phyloP scores from a whole-genome alignment of 2,113 vertebrate species.

The Sarotherodon lohbergeri region DNA sequence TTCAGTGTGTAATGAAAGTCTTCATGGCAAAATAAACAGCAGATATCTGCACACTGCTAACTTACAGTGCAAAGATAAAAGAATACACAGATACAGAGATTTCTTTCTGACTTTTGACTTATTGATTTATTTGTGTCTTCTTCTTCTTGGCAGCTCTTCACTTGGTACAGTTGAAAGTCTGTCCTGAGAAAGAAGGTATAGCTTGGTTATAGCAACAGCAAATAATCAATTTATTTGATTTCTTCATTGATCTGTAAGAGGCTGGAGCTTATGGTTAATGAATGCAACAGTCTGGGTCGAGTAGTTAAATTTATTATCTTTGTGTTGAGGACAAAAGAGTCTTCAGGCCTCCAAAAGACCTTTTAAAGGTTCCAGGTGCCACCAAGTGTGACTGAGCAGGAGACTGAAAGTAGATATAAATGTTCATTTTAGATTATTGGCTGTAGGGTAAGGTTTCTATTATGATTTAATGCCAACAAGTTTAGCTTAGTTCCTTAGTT shows the following conservation, averaged over 20 bases:
- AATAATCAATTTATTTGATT: rapidly evolving
- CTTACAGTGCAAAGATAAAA: too few relatives aligned
- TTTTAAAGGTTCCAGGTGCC: not conserved
- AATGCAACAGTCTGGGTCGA: rapidly evolving
- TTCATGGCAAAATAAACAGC: too few relatives aligned
- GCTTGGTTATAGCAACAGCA: not conserved
- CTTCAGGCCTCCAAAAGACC: too few relatives aligned
- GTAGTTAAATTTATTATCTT: too few relatives aligned
- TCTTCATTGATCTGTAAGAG: not conserved
- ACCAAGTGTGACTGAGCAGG: not conserved
- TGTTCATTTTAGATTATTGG: not conserved
- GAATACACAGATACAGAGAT: rapidly evolving
- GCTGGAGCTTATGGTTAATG: rapidly evolving
- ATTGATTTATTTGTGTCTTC: not conserved
- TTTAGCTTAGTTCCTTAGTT: rapidly evolving
- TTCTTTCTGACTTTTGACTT: not conserved
- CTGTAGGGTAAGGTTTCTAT: rapidly evolving
- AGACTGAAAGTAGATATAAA: not conserved
- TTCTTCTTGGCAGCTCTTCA: not conserved
- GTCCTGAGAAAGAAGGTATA: not conserved
- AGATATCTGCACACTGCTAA: too few relatives aligned
- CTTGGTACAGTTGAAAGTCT: not conserved
- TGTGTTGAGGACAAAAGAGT: too few relatives aligned
- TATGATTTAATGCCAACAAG: rapidly evolving
- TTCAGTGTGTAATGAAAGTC: too few relatives aligned